Evolutionary conservation across 2,797 vertebrate species (phyloP), one percentile per base, ranked within the genome.

Genomic region (Falco cherrug): DNA sequence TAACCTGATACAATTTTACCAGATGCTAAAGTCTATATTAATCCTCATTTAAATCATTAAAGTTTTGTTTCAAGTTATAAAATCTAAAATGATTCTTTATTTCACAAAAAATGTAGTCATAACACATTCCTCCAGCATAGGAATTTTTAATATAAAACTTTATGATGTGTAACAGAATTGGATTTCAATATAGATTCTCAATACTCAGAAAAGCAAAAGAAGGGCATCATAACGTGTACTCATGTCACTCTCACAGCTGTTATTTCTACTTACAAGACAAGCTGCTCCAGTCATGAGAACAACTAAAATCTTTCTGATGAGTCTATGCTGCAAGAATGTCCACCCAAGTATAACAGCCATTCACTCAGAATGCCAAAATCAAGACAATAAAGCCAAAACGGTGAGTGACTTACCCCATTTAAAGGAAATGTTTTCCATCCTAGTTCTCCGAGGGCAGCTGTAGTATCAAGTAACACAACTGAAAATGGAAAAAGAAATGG

Each of bases 391-490:
- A 67, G 41, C 4, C 33, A 48, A 93, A 94, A 93, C 2, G 2
- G 16, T 67, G 37, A 77, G 43, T 64, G 71, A 97, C 99, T 99
- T 98, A 99, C 99, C 99, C 99, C 99, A 91, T 99, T 99, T 97
- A 99, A 97, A 67, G 99, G 99, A 98, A 99, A 99, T 4, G 99
- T 99, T 98, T 99, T 99, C 99, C 99, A 99, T 98, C 99, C 99
- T 28, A 99, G 98, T 94, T 99, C 99, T 96, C 99, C 99, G 1
- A 99, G 98, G 87, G 98, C 99, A 93, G 99, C 98, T 47, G 99
- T 99, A 87, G 99, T 99, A 98, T 99, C 99, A 97, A 99, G 98
- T 97, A 99, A 98, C 96, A 99, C 99, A 97, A 99, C 99, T 99
- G 97, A 91, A 97, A 97, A 98, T 89, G 96, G 98, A 98, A 95